Evolutionary conservation across 2,888 invertebrate genomes (phyloP).

Genomic region (Drosophila meridiana): DNA sequence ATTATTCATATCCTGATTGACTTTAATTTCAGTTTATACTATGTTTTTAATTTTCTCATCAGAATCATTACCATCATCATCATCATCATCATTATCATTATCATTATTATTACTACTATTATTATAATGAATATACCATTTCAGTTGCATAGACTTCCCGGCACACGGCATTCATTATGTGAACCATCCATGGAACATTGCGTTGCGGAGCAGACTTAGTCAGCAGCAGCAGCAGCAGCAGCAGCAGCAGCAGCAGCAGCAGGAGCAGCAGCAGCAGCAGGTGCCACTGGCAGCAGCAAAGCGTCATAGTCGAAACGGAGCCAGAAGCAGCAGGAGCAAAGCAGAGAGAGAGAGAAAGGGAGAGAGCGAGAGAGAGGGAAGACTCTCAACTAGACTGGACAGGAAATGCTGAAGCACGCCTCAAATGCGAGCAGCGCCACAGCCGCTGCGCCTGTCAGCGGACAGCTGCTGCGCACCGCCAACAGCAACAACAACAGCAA

Average conservation of each 20-base stretch:
- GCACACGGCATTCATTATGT: slow-evolving; percentile 46
- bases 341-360: not conserved
- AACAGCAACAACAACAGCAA: slow-evolving; percentile 18
- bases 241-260: not conserved
- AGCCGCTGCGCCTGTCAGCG: slow-evolving; percentile 42
- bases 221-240: slow-evolving; percentile 1
- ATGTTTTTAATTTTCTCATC: not conserved
- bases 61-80: not conserved
- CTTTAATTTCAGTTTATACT: not conserved
- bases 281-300: slow-evolving; percentile 12
- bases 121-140: slow-evolving; percentile 3
- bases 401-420: slow-evolving; percentile 82
- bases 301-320: not conserved
- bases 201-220: slow-evolving; percentile 31
- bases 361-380: not conserved
- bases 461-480: slow-evolving; percentile 71
- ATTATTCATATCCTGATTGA: not conserved
- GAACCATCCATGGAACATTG: slow-evolving; percentile 35
- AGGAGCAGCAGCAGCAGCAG: slow-evolving; percentile 15
- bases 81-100: not conserved
- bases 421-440: slow-evolving; percentile 75
- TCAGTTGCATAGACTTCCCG: slow-evolving; percentile 21
- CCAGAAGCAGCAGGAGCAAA: not conserved
- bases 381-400: slow-evolving; percentile 12
- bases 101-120: not conserved